Conservation (phyloP, 2,797 vertebrate species). For the Champsocephalus esox region DNA sequence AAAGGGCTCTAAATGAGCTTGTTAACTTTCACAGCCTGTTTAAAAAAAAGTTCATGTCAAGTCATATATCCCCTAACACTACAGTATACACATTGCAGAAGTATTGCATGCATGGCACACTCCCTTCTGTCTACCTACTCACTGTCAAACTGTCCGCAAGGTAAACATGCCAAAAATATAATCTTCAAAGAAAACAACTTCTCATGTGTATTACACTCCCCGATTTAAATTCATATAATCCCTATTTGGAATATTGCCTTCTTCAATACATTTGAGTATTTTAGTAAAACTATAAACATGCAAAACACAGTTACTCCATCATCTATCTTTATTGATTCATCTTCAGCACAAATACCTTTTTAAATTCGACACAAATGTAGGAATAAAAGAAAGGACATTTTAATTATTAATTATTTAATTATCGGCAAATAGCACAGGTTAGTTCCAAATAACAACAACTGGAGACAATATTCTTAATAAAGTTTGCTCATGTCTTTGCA, state of each 20-base stretch:
- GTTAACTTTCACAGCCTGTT: not conserved
- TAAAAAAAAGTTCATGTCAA: not conserved
- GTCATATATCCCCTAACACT: not conserved
- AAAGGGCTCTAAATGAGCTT: constrained; percentile 15
- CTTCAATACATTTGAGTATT: not conserved
- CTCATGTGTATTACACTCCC: not conserved
- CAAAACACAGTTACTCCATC: not conserved
- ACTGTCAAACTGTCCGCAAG: too few relatives aligned
- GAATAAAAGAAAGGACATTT: not conserved
- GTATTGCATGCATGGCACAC: too few relatives aligned
- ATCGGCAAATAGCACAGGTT: not conserved
- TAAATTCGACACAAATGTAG: rapidly evolving
- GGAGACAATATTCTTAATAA: not conserved
- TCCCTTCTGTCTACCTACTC: too few relatives aligned
- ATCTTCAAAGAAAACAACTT: not conserved
- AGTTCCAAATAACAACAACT: not conserved
- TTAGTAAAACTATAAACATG: not conserved
- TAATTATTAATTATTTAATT: not conserved
- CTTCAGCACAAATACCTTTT: not conserved
- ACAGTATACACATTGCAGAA: not conserved
- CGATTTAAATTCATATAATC: not conserved
- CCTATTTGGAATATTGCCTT: not conserved
- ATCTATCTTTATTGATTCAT: not conserved
- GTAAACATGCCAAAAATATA: too few relatives aligned
- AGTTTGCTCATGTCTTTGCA: not conserved